These are phyloP conservation scores for Lutraria rhynchaena DNA, from an alignment of 1,140 invertebrate species.

Conservation along the genomic window DNA sequence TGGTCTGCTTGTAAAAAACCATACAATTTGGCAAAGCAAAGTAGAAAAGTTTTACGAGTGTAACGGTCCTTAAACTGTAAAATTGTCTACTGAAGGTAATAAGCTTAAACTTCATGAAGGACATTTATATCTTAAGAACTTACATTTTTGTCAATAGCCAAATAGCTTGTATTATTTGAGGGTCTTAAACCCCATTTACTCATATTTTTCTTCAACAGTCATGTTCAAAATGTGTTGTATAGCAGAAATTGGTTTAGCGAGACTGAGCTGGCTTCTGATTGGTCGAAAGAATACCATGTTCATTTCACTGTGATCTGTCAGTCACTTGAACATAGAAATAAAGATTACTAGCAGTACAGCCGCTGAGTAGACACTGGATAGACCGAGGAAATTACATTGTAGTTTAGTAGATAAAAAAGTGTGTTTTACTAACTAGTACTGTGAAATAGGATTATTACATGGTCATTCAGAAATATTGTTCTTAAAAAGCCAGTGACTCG, in stretches of 20 bases:
- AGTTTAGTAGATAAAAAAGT: no score
- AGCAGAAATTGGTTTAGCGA: slow-evolving; percentile 33
- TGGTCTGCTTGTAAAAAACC: no score
- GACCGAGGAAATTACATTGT: no score
- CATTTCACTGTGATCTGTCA: slow-evolving; percentile 33
- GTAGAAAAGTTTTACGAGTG: slow-evolving; percentile 11
- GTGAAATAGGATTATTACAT: no score
- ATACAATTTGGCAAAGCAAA: no score
- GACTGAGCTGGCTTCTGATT: slow-evolving; percentile 24
- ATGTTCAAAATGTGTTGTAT: not conserved
- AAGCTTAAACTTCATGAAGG: slow-evolving; percentile 14
- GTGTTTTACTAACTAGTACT: no score
- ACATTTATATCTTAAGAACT: slow-evolving; percentile 27
- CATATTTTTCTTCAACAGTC: slow-evolving; percentile 33
- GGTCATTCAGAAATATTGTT: no score
- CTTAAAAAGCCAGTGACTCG: no score
- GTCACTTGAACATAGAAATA: slow-evolving; percentile 24
- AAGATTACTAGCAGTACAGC: slow-evolving; percentile 14
- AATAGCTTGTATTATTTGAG: slow-evolving; percentile 39
- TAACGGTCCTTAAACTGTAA: slow-evolving; percentile 23
- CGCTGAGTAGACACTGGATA: no score
- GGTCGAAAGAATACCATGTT: slow-evolving; percentile 32
- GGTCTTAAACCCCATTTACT: slow-evolving; percentile 36
- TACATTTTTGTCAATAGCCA: slow-evolving; percentile 6
- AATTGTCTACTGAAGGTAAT: slow-evolving; percentile 31